Evolutionary conservation across 1,140 invertebrate species (phyloP), one percentile per base, ranked within the genome.

Genomic region (Papilio machaon): DNA sequence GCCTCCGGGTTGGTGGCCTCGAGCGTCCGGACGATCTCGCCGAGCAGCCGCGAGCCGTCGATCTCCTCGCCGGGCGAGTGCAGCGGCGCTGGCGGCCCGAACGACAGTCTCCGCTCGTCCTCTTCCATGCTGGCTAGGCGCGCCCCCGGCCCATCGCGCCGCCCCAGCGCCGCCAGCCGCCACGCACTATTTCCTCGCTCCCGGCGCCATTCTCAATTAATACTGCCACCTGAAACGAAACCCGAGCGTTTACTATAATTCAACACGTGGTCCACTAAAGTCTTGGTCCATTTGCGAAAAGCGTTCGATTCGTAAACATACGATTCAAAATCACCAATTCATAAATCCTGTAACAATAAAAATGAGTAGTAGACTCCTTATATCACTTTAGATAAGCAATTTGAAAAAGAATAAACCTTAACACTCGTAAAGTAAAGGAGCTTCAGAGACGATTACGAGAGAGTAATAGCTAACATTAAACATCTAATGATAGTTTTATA

Each of bases 61-160:
- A 95, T 92, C 87, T 95, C 94, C 84, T 94, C 94, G 81, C 91
- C 90, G 82, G 94, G 94, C 85, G 94, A 95, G 87, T 92, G 87
- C 79, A 93, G 90, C 88, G 93, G 93, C 92, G 92, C 92, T 89
- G 92, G 92, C 88, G 93, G 92, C 89, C 91, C 91, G 87, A 94
- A 94, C 84, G 93, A 94, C 82, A 94, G 89, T 84, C 93, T 91
- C 89, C 93, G 88, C 88, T 94, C 93, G 91, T 93, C 92, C 86
- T 94, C 93, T 86, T 94, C 92, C 92, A 93, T 93, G 82, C 87
- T 87, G 84, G 89, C 91, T 92, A 92, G 88, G 87, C 87, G 83
- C 82, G 82, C 85, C 82, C 87, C 85, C 88, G 85, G 83, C 86
- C 88, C 91, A 90, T 91, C 88, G 92, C 91, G 85, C 84, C 88